Evolutionary conservation across 2,888 invertebrate species (phyloP).

Genomic region (Caenorhabditis doughertyi): DNA sequence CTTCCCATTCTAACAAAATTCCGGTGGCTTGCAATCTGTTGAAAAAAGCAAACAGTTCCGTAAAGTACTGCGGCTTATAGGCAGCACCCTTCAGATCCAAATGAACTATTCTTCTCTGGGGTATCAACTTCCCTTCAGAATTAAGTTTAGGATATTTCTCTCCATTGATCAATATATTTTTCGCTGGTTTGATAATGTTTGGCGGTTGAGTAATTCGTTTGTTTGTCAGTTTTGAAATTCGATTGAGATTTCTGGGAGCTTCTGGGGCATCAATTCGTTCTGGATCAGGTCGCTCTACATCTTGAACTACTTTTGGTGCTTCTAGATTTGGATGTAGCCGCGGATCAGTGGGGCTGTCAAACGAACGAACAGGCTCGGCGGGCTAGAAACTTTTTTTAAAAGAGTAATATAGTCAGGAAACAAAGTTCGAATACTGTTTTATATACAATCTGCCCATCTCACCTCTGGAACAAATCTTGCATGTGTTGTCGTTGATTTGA

Average conservation of each 20-base stretch:
- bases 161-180: conserved; percentile 32
- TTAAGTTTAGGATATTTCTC: conserved; percentile 78
- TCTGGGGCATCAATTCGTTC: not conserved
- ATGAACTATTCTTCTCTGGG: conserved; percentile 87
- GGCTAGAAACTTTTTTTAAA: conserved; percentile 10
- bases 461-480: conserved; percentile 60
- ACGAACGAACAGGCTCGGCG: conserved; percentile 4
- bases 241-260: not conserved
- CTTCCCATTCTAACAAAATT: conserved; percentile 91
- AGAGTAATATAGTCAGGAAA: not conserved
- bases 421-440: too few relatives aligned
- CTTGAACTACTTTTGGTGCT: conserved; percentile 1
- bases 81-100: conserved; percentile 88
- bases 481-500: conserved; percentile 37
- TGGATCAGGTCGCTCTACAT: not conserved
- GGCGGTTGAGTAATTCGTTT: not conserved
- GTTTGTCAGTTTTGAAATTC: conserved; percentile 8
- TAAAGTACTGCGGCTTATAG: conserved; percentile 84
- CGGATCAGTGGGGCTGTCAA: not conserved
- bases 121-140: conserved; percentile 75
- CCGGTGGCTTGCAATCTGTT: conserved; percentile 88
- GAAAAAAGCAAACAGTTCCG: conserved; percentile 86
- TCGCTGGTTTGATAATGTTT: not conserved
- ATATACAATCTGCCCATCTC: too few relatives aligned
- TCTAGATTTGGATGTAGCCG: conserved; percentile 8